Percentiles rank a stretch among this genome's conserved stretches.
Conservation (phyloP, 2,113 vertebrate species). For the Syrmaticus mikado region DNA sequence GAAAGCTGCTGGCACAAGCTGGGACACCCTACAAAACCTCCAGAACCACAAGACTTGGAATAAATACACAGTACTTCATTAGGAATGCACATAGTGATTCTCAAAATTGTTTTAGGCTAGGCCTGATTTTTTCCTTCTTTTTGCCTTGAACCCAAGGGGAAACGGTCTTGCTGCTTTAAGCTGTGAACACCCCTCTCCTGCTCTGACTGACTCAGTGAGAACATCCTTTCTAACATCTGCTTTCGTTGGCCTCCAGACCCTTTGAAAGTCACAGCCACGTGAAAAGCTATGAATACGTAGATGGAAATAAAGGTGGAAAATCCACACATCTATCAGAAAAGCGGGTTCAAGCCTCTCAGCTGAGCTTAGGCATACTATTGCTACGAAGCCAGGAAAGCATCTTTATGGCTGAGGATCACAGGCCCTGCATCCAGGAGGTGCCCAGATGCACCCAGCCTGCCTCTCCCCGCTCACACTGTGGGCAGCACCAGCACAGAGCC, state of each 20-base stretch:
- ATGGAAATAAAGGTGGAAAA: neutral
- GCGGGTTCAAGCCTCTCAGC: neutral
- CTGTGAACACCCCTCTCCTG: neutral
- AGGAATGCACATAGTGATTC: neutral
- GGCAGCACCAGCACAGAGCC: neutral
- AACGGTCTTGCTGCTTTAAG: neutral
- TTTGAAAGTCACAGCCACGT: neutral
- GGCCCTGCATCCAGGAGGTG: neutral
- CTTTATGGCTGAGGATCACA: neutral
- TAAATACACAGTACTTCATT: neutral
- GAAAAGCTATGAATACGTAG: neutral
- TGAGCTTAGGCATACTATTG: neutral
- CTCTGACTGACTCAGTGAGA: neutral
- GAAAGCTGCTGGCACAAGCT: neutral
- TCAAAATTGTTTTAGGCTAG: neutral
- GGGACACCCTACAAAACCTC: neutral
- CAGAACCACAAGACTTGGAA: neutral
- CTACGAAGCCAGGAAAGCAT: neutral
- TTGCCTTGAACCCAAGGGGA: neutral
- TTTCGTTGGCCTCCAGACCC: neutral
- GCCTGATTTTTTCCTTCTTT: neutral
- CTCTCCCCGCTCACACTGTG: neutral
- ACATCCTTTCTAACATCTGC: neutral
- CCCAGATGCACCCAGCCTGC: neutral
- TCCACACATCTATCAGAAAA: neutral